phyloP scores from a whole-genome alignment of 2,888 invertebrate genomes.

The Mimas tiliae region DNA sequence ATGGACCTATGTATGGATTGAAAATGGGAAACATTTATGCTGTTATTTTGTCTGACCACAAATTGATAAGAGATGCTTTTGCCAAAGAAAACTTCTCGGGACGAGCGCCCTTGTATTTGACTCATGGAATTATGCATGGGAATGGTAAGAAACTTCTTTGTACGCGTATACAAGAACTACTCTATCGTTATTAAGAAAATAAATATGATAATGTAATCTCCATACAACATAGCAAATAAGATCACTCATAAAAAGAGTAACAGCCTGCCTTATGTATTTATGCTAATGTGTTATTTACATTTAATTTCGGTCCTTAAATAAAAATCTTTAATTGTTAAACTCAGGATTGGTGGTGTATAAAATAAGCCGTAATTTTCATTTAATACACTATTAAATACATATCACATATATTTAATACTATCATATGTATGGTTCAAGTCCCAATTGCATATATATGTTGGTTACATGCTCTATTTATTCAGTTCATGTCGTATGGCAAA shows the following conservation, averaged over 20 bases:
- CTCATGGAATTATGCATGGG: constrained; percentile 94
- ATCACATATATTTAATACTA: background rate
- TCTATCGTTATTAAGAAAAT: background rate
- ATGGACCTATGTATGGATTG: constrained; percentile 90
- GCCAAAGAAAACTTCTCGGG: constrained; percentile 89
- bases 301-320: no score
- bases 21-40: constrained; percentile 90
- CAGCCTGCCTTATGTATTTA: no score
- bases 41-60: constrained; percentile 91
- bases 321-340: no score
- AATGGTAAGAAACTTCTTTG: constrained; percentile 86
- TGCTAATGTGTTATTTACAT: no score
- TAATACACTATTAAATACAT: no score
- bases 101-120: constrained; percentile 92
- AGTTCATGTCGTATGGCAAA: constrained; percentile 15
- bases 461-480: constrained; percentile 21
- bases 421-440: background rate
- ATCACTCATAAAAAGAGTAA: no score
- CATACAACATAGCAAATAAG: background rate
- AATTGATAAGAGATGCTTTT: constrained; percentile 89
- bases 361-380: no score
- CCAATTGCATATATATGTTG: constrained; percentile 1
- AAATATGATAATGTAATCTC: background rate
- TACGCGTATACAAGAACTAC: background rate
- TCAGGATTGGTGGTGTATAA: no score